These are phyloP conservation scores for Drosophila longiperda DNA, from an alignment of 2,888 invertebrate genomes.

Conservation along the genomic window DNA sequence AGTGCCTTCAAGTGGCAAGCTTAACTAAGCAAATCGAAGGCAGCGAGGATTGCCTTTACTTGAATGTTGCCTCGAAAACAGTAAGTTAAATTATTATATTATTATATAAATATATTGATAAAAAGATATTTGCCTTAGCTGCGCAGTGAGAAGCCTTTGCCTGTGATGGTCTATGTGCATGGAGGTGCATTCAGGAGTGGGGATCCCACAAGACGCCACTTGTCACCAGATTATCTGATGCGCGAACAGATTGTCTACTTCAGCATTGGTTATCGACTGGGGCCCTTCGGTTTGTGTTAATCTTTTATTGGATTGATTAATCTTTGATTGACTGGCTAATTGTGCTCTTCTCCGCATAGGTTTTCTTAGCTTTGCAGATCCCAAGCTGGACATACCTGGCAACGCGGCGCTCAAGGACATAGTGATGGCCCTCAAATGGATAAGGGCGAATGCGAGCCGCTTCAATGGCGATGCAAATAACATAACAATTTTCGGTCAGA, in stretches of 20 bases:
- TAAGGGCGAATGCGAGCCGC: constrained; percentile 83
- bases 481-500: constrained; percentile 86
- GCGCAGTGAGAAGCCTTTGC: constrained; percentile 42
- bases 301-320: not conserved
- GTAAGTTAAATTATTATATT: constrained; percentile 15
- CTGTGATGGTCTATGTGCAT: constrained; percentile 74
- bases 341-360: constrained; percentile 71
- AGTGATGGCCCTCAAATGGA: constrained; percentile 85
- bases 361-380: constrained; percentile 85
- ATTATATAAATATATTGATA: not conserved
- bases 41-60: constrained; percentile 77
- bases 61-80: constrained; percentile 73
- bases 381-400: constrained; percentile 85
- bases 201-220: constrained; percentile 68
- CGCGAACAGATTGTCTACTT: constrained; percentile 83
- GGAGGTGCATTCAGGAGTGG: constrained; percentile 64
- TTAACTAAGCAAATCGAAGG: constrained; percentile 67
- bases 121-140: constrained; percentile 41
- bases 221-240: constrained; percentile 85
- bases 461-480: constrained; percentile 86
- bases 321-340: not conserved
- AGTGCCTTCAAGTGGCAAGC: constrained; percentile 63
- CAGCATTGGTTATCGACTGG: constrained; percentile 85
- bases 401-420: constrained; percentile 86
- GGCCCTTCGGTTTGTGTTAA: constrained; percentile 77